These are phyloP conservation scores for Ceyx cyanopectus DNA, from an alignment of 2,113 vertebrate species.

Conservation along the genomic window DNA sequence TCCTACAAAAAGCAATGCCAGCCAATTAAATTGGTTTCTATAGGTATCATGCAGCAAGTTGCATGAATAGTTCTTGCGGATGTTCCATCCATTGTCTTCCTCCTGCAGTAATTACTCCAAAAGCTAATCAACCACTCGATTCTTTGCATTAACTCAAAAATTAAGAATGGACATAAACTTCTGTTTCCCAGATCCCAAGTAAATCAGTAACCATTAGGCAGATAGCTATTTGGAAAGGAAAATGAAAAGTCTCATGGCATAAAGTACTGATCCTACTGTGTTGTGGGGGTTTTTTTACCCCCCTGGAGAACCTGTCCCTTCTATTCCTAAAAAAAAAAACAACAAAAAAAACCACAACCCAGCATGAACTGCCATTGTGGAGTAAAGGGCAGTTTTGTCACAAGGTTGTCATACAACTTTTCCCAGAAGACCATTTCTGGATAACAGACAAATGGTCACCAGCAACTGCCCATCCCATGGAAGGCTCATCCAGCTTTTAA, in stretches of 20 bases:
- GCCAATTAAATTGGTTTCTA: neutral
- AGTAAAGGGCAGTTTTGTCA: neutral
- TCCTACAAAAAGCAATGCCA: neutral
- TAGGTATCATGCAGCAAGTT: neutral
- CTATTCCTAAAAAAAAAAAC: neutral
- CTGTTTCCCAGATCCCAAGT: neutral
- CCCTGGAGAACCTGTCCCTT: neutral
- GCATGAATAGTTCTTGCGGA: neutral
- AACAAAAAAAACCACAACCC: neutral
- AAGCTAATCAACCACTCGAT: neutral
- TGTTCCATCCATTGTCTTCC: neutral
- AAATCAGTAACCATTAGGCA: neutral
- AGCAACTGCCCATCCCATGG: accelerated
- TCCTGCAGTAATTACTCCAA: neutral
- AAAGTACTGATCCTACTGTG: neutral
- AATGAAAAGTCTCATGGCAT: neutral
- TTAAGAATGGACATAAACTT: neutral
- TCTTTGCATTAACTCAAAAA: neutral
- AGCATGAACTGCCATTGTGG: neutral
- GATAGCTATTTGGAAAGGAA: neutral
- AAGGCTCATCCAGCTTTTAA: neutral
- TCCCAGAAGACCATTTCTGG: neutral
- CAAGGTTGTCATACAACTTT: neutral
- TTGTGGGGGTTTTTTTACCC: accelerated
- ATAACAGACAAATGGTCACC: neutral